Evolutionary conservation across 2,888 invertebrate genomes (phyloP), one percentile per base, ranked within the genome.

Genomic region (Celastrina argiolus): DNA sequence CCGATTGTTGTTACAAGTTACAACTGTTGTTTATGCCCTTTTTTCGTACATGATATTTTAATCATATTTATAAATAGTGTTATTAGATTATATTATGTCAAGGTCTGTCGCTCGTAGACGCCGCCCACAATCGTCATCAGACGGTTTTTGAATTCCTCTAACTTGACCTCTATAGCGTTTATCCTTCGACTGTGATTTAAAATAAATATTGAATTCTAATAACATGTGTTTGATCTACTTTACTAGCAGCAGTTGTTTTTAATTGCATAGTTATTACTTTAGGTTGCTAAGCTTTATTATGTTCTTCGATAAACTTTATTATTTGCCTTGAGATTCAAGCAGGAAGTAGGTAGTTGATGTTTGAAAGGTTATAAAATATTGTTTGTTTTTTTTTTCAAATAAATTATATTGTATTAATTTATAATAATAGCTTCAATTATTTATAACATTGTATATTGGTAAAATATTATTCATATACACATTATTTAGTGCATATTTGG

Each of bases 41-140:
- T 45, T 34, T 34, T 64, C 18, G n/a, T 56, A 14, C 26, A 31
- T 63, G 34, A 64, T 67, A 61, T 66, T 66, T 71, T 75, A 80
- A 81, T 86, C 86, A 86, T 78, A 78, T 77, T 81, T 85, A 84
- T 73, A 82, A 85, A 86, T 87, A 87, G 87, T 84, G 78, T 77
- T 73, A 73, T 36, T 61, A 39, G 61, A 61, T 61, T 22, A 68
- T 79, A 75, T 69, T 74, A 76, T 81, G 82, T 85, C 89, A 89
- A 90, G 89, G 90, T 77, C 81, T 77, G 69, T 58, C 63, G 66
- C 69, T 72, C 56, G 69, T 77, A 77, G 80, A 77, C 80, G 78
- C 82, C 88, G 83, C 88, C 88, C 86, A 73, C 78, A 68, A 69
- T 66, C 73, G 74, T 75, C 76, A 78, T 41, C 41, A 39, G 26